Percentiles rank a stretch among this genome's conserved stretches.
phyloP scores from a whole-genome alignment of 2,113 vertebrate genomes.

The Rynchops niger region DNA sequence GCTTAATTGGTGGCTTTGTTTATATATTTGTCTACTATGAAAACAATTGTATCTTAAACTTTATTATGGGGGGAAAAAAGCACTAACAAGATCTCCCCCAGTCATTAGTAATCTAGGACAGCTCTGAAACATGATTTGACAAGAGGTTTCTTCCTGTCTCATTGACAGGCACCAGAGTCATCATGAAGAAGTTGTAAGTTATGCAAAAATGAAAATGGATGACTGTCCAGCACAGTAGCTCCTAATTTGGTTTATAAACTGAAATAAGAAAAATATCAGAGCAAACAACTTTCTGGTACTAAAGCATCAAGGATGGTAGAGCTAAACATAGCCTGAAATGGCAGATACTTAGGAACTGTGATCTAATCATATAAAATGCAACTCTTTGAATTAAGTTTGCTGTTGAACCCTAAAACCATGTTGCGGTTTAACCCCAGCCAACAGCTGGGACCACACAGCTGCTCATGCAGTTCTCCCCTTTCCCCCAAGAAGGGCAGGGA shows the following conservation, averaged over 20 bases:
- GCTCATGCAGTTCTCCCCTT: too few relatives aligned
- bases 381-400: not conserved
- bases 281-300: not conserved
- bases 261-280: not conserved
- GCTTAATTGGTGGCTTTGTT: not conserved
- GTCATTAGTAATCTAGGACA: not conserved
- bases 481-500: too few relatives aligned
- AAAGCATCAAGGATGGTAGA: not conserved
- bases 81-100: not conserved
- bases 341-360: not conserved
- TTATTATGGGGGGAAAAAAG: not conserved
- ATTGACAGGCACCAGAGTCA: not conserved
- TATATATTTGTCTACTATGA: not conserved
- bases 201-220: not conserved
- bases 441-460: too few relatives aligned
- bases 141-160: not conserved
- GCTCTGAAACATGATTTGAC: not conserved
- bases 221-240: not conserved
- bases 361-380: not conserved
- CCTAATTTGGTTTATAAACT: not conserved
- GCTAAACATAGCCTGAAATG: rapidly evolving
- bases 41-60: not conserved
- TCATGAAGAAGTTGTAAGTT: not conserved
- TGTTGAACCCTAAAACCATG: not conserved
- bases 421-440: too few relatives aligned